Percentiles rank a stretch among this genome's conserved stretches.
Conservation (phyloP, 2,113 vertebrate species). For the Bubalus kerabau region DNA sequence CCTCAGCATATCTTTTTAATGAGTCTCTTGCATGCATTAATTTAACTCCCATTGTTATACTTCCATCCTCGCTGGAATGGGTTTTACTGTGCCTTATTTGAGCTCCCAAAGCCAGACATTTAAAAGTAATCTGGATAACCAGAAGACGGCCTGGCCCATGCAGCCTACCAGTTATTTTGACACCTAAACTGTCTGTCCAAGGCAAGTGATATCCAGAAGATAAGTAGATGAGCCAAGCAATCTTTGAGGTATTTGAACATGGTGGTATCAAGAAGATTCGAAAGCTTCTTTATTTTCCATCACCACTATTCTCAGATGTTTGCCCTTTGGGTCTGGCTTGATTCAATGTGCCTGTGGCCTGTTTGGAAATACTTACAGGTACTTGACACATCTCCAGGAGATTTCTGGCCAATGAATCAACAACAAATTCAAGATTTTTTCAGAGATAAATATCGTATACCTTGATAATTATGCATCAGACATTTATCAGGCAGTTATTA, state of each 20-base stretch:
- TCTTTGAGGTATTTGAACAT: not conserved
- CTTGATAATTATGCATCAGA: not conserved
- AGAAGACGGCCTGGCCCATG: not conserved
- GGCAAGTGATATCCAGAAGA: not conserved
- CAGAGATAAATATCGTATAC: not conserved
- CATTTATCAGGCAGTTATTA: not conserved
- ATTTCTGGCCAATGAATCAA: constrained; percentile 21
- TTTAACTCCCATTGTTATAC: constrained; percentile 26
- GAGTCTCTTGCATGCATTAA: constrained; percentile 20
- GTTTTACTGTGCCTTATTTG: constrained; percentile 4
- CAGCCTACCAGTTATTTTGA: not conserved
- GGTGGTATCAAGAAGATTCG: not conserved
- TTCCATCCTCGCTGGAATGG: not conserved
- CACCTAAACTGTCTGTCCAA: not conserved
- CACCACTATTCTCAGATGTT: not conserved
- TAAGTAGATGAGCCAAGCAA: not conserved
- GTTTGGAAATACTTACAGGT: not conserved
- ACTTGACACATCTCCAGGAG: not conserved
- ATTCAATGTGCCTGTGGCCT: not conserved
- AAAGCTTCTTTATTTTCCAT: not conserved
- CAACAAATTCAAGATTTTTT: not conserved
- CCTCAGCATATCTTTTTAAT: constrained; percentile 34
- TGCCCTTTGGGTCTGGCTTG: not conserved
- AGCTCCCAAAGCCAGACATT: not conserved
- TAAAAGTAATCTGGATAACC: not conserved